Evolutionary conservation across 64 coral and sea anemone genomes (phyloP), one percentile per base, ranked within the genome.

Genomic region (Dendrophyllia cribrosa): DNA sequence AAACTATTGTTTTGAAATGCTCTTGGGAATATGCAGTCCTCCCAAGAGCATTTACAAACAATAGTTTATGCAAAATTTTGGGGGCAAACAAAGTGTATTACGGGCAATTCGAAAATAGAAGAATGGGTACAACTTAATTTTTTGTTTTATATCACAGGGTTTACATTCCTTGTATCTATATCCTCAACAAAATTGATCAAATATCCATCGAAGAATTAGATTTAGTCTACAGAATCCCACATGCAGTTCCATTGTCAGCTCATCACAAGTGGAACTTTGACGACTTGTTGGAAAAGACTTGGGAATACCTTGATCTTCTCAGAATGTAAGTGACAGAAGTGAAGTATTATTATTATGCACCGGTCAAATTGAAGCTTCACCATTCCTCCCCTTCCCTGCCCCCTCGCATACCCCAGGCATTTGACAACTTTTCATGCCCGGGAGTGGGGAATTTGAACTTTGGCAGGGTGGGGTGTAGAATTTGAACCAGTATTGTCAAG

Each of bases 181-280:
- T 99, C 45, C 83, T 99, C 20, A 99, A 99, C 77, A 99, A 99
- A 82, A 99, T 99, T 81, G 97, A 99, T 79, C 97, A 99, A 90
- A 99, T 99, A 62, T 99, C 97, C 16, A 94, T 99, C 25, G 97
- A 98, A 92, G 97, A 99, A 84, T 74, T 99, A 47, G 97, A 99
- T 59, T 92, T 99, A 46, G 93, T 99, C 26, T 99, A 99, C 72
- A 96, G 91, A 64, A 94, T 99, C 55, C 97, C 97, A 21, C 97
- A 99, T 89, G 94, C 94, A 73, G 97, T 99, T 15, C 97, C 97
- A 45, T 79, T 99, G 72, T 99, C 97, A n/a, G 97, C 97, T 19
- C 97, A 99, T 85, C 97, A 99, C 49, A 99, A 99, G 79, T 99
- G 97, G 97, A 99, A 99, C 84, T 99, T 99, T 96, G 97, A 99